These are phyloP conservation scores for Porites evermanni DNA, from an alignment of 92 coral and sea anemone species.

Conservation along the genomic window DNA sequence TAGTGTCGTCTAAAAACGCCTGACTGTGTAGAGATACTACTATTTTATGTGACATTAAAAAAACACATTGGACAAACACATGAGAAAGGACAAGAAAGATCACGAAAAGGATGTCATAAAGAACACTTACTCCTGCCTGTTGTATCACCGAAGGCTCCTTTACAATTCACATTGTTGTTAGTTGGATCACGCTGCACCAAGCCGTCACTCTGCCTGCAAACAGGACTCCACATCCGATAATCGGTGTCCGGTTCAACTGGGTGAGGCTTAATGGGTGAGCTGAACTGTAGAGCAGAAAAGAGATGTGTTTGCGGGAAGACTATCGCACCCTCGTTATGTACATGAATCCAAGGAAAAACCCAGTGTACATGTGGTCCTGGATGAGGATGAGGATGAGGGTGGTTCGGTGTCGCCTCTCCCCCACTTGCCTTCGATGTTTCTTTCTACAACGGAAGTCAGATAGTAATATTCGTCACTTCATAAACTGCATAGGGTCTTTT, in stretches of 20 bases:
- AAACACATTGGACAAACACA: too few species aligned
- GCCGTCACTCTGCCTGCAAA: constrained; percentile 6
- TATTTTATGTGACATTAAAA: too few species aligned
- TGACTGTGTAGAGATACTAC: too few species aligned
- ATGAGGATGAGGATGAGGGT: not conserved
- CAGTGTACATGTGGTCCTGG: not conserved
- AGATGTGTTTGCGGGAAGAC: not conserved
- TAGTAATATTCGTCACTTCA: not conserved
- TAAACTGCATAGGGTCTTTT: too few species aligned
- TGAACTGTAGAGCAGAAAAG: not conserved
- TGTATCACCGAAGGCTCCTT: not conserved
- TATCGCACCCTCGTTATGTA: not conserved
- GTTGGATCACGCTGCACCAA: not conserved
- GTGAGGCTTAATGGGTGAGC: not conserved
- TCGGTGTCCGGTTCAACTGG: not conserved
- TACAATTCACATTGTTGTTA: constrained; percentile 5
- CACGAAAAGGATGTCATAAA: too few species aligned
- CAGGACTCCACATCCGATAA: constrained; percentile 21
- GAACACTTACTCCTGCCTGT: constrained; percentile 11
- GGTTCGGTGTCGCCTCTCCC: not conserved
- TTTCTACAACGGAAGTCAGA: not conserved
- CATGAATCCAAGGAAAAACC: not conserved
- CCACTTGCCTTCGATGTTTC: not conserved
- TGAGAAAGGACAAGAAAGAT: too few species aligned
- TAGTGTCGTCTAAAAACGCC: too few species aligned